Evolutionary conservation across 2,797 vertebrate species (phyloP).

Genomic region (Morus bassanus): DNA sequence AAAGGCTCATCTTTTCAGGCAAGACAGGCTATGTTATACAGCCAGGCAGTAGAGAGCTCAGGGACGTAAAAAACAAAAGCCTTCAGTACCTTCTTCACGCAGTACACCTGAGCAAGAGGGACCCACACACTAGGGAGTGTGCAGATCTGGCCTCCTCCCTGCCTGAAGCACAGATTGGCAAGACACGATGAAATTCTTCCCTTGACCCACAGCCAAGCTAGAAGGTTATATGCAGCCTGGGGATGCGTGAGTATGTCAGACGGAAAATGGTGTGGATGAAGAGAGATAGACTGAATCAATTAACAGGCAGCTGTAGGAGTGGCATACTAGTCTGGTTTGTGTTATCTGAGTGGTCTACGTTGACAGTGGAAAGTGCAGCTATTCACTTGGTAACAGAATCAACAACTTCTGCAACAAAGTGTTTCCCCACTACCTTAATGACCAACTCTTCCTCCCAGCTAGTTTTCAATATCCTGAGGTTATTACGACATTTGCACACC

Average conservation of each 20-base stretch:
- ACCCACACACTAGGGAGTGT: rapidly evolving
- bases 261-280: background rate
- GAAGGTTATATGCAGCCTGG: background rate
- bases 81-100: background rate
- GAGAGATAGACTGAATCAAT: background rate
- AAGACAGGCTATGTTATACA: background rate
- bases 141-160: background rate
- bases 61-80: background rate
- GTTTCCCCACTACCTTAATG: background rate
- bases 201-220: background rate
- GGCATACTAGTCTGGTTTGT: background rate
- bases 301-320: background rate
- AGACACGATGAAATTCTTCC: background rate
- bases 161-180: rapidly evolving
- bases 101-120: background rate
- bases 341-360: background rate
- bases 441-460: background rate
- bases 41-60: background rate
- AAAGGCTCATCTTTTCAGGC: background rate
- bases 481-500: background rate
- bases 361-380: background rate
- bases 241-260: background rate
- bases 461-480: background rate
- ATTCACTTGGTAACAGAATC: background rate
- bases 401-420: background rate